Base-by-base conservation (phyloP, 1,140 invertebrate species). In the Bombus terrestris region DNA sequence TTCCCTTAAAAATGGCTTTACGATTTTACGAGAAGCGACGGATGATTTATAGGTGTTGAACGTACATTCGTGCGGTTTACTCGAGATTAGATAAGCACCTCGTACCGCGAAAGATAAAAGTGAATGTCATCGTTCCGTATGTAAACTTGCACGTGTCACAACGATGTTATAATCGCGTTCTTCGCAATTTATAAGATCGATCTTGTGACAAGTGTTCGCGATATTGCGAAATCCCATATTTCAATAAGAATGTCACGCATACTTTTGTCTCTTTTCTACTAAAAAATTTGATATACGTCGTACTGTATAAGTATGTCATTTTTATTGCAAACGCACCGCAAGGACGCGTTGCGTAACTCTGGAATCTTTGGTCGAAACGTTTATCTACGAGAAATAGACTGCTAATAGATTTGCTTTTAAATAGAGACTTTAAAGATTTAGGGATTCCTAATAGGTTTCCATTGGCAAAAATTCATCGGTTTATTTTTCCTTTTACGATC, bases 21-120 rank as follows among this genome's bases (percentile, higher is more conserved):
- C 41, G 32, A 28, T 35, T 43, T 8, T 25, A 9, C n/a, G 1
- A 47, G 43, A 41, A 68, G 0, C 4, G 6, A 41, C 43, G 37
- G 13, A 66, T 76, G 39, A 76, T 83, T 83, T 83, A 83, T 76
- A 25, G 81, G n/a, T 25, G 80, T 62, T 35, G 6, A 22, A 28
- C 32, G 9, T 6, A 22, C 37, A 4, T 2, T 22, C 4, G 22
- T 8, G 1, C 4, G 18, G 25, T 77, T 57, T 77, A 28, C 1
- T 43, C 15, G 4, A 37, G 74, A 83, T 83, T 83, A 83, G 81
- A 83, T 83, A 83, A 83, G 18, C 39, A 4, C 18, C 41, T 28
- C 25, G 25, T 68, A 28, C 13, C n/a, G 69, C 15, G 47, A 69
- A 32, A 57, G 62, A 78, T 83, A 69, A 83, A 53, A 39, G 2